Evolutionary conservation across 2,113 vertebrate genomes (phyloP).

Genomic region (Pelmatolapia mariae): DNA sequence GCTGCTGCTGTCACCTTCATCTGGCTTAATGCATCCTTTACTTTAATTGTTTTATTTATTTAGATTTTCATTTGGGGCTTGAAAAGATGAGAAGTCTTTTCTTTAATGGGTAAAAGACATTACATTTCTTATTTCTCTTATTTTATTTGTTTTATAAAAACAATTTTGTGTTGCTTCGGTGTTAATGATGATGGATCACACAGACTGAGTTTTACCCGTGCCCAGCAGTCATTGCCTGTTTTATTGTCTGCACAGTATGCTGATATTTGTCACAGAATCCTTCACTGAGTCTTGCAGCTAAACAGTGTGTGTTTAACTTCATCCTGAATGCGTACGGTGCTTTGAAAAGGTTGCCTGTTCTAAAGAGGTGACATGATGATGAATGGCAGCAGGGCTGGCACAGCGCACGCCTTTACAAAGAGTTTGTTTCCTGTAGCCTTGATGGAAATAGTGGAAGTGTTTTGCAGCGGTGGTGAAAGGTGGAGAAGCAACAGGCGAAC

Average conservation of each 20-base stretch:
- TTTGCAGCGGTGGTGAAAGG: background rate
- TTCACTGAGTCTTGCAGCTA: background rate
- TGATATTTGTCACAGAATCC: background rate
- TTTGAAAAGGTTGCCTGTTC: conserved; percentile 50
- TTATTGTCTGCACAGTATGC: background rate
- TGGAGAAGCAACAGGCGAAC: background rate
- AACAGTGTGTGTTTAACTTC: conserved; percentile 23
- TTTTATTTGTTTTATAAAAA: background rate
- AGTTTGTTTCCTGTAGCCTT: conserved; percentile 26
- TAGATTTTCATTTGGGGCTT: background rate
- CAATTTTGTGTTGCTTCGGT: background rate
- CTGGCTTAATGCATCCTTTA: background rate
- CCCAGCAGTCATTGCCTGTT: background rate
- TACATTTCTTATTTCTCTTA: background rate
- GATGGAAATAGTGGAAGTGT: background rate
- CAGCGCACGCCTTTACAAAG: background rate
- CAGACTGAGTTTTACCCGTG: background rate
- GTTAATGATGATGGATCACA: background rate
- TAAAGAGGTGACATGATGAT: conserved; percentile 37
- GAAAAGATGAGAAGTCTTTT: background rate
- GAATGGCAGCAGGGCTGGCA: background rate
- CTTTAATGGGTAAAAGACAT: background rate
- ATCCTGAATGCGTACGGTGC: conserved; percentile 14
- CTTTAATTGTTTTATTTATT: background rate
- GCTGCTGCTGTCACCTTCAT: background rate